Base-by-base conservation (phyloP, 1,140 invertebrate species). In the Drosophila ironensis region DNA sequence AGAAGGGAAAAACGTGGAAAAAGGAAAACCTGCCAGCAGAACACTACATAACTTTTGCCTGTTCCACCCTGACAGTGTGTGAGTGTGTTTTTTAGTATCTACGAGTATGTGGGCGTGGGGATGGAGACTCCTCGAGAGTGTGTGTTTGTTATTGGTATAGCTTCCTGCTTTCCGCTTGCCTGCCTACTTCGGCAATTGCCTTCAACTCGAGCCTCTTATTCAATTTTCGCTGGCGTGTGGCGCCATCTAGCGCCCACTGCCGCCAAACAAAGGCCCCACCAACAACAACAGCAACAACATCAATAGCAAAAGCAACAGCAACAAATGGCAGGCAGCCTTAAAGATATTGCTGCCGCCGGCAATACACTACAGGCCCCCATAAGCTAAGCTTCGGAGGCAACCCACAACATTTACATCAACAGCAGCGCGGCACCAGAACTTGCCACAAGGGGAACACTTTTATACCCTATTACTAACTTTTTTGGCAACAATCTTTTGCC, bases 171-270 rank as follows among this genome's bases (percentile, higher is more conserved):
- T 68, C 63, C 64, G 63, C 64, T 53, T 56, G 50, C 64, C 50
- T 68, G 63, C 42, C 64, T 63, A 61, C 59, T 63, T 46, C 30
- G 56, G 59, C 51, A 70, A 70, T 70, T 70, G 66, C 66, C 66
- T 69, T 69, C 59, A 64, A 64, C 25, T 64, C 60, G 37, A 64
- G 71, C 76, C 76, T 68, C 68, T 82, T 81, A 81, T 81, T 81
- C 77, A 82, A 84, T 84, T 86, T 72, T 84, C 54, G 60, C 70
- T 78, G 74, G 70, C 80, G 73, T 78, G 70, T 86, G 78, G 78
- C 78, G 80, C 78, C 78, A 86, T 74, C 78, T 84, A 84, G 64
- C 74, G 78, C 74, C 72, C 70, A 77, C 53, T 48, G 33, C 24
- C 22, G 33, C 7, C 46, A 81, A 42, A 30, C 35, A 75, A 37